These are phyloP conservation scores for Crenichthys baileyi DNA, from an alignment of 2,797 vertebrate species.

Conservation along the genomic window DNA sequence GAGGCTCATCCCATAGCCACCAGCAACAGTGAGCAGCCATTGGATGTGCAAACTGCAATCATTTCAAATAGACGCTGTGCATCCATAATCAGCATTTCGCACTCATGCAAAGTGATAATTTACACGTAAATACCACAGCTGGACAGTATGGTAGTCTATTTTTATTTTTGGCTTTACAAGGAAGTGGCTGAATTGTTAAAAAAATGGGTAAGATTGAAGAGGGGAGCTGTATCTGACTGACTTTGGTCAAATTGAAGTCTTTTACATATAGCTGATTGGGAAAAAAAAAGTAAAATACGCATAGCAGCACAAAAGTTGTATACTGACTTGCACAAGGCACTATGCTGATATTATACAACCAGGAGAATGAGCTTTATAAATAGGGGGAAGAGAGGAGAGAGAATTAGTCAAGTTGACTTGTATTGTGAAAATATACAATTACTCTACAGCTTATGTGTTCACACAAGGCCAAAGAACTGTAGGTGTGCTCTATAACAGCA, in stretches of 20 bases:
- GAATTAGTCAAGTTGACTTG: slow-evolving; percentile 54
- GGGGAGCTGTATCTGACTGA: slow-evolving; percentile 19
- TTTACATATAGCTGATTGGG: neutral
- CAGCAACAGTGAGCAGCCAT: slow-evolving; percentile 73
- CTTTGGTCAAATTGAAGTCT: slow-evolving; percentile 8
- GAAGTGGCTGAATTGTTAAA: slow-evolving; percentile 31
- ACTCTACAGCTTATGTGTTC: slow-evolving; percentile 56
- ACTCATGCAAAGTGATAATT: slow-evolving; percentile 74
- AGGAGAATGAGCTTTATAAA: slow-evolving; percentile 31
- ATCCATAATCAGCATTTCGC: slow-evolving; percentile 80
- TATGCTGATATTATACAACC: slow-evolving; percentile 55
- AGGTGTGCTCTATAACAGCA: slow-evolving; percentile 63
- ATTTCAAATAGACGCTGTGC: slow-evolving; percentile 77
- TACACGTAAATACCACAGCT: slow-evolving; percentile 74
- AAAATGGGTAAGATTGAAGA: slow-evolving; percentile 22
- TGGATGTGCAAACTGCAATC: slow-evolving; percentile 79
- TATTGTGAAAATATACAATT: slow-evolving; percentile 72
- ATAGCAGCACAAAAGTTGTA: slow-evolving; percentile 14
- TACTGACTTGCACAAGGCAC: slow-evolving; percentile 36
- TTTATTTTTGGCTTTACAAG: slow-evolving; percentile 47
- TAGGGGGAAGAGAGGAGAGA: slow-evolving; percentile 29
- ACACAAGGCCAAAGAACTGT: slow-evolving; percentile 59
- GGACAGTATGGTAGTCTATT: slow-evolving; percentile 66
- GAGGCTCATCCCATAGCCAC: slow-evolving; percentile 68
- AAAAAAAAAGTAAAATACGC: slow-evolving; percentile 5